Percentiles rank a stretch among this genome's conserved stretches.
phyloP scores from a whole-genome alignment of 2,888 invertebrate genomes.

The Ormyrus thymus region DNA sequence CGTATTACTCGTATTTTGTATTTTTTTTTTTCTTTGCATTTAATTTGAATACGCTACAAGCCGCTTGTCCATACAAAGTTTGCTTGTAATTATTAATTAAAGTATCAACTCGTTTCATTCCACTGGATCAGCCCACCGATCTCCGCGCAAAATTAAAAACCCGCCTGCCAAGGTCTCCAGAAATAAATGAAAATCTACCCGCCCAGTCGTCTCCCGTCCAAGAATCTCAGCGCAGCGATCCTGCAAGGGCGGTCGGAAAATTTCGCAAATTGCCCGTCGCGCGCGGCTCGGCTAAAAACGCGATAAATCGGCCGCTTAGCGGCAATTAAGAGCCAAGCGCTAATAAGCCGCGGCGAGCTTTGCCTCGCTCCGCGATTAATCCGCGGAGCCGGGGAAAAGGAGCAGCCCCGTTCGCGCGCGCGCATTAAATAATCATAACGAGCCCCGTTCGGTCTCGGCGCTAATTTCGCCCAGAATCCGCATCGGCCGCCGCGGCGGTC shows the following conservation, averaged over 20 bases:
- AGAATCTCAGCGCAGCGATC: too few relatives aligned
- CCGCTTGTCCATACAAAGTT: too few relatives aligned
- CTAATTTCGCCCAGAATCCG: constrained; percentile 34
- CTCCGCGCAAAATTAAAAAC: too few relatives aligned
- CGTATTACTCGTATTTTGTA: too few relatives aligned
- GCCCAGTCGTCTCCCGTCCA: too few relatives aligned
- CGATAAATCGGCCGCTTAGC: constrained; percentile 16
- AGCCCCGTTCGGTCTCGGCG: constrained; percentile 41
- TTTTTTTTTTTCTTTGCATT: too few relatives aligned
- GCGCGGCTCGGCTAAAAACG: constrained; percentile 17
- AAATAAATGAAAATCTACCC: too few relatives aligned
- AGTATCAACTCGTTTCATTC: too few relatives aligned
- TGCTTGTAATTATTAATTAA: too few relatives aligned
- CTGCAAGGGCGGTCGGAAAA: neutral
- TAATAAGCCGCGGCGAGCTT: constrained; percentile 28
- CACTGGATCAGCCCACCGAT: too few relatives aligned
- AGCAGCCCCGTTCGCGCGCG: constrained; percentile 11
- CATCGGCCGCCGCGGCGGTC: constrained; percentile 24
- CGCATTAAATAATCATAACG: constrained; percentile 46
- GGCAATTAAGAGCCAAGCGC: constrained; percentile 11
- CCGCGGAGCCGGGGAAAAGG: constrained; percentile 9
- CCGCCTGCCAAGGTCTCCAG: too few relatives aligned
- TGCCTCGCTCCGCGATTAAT: constrained; percentile 19
- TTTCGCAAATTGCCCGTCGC: neutral
- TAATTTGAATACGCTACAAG: too few relatives aligned